Conservation (phyloP, 2,888 invertebrate genomes). For the Agrochola lychnidis region DNA sequence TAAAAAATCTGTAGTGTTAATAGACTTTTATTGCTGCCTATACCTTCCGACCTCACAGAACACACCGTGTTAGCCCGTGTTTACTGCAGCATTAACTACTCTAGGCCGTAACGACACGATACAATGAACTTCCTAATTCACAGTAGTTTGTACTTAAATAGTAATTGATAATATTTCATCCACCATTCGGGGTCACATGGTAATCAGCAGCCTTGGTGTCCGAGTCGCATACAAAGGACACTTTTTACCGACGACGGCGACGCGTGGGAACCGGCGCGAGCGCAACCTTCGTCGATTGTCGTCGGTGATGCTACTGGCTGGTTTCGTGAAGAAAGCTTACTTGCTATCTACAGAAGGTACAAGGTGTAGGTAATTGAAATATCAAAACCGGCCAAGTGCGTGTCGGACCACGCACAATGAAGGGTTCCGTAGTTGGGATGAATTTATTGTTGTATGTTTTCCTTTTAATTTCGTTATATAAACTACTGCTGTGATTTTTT, state of each 20-base stretch:
- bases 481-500: too few species aligned
- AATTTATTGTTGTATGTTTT: too few species aligned
- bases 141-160: slow-evolving; percentile 61
- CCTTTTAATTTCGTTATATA: too few species aligned
- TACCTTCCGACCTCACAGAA: neutral
- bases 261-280: slow-evolving; percentile 64
- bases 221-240: slow-evolving; percentile 66
- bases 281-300: slow-evolving; percentile 62
- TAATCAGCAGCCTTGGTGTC: slow-evolving; percentile 63
- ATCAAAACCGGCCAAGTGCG: too few species aligned
- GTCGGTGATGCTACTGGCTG: slow-evolving; percentile 55
- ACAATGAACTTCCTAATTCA: slow-evolving; percentile 66
- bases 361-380: too few species aligned
- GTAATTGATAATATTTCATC: slow-evolving; percentile 63
- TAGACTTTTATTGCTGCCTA: neutral
- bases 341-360: neutral
- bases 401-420: too few species aligned
- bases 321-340: slow-evolving; percentile 46
- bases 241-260: slow-evolving; percentile 62
- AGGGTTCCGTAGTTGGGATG: too few species aligned
- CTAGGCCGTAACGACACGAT: slow-evolving; percentile 41
- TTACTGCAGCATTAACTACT: slow-evolving; percentile 41
- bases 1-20: neutral
- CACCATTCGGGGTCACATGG: slow-evolving; percentile 63
- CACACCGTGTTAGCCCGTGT: neutral